A percentile compares a stretch with the other conserved stretches of the same genome.
Conservation (phyloP, 2,797 vertebrate genomes). For the Monodelphis domestica region DNA sequence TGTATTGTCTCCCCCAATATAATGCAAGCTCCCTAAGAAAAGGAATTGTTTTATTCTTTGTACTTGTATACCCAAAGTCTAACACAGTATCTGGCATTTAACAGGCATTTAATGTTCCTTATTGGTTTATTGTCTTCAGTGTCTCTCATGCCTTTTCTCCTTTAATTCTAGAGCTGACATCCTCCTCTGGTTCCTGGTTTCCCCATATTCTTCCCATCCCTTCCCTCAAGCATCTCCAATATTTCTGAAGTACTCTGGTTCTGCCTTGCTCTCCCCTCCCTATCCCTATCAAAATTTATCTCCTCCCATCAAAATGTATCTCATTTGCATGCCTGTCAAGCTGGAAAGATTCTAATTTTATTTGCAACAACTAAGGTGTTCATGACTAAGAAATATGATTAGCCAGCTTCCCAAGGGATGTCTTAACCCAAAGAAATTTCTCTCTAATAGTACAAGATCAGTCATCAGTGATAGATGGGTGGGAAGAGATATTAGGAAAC, state of each 20-base stretch:
- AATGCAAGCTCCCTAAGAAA: not conserved
- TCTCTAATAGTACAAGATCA: not conserved
- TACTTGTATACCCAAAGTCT: not conserved
- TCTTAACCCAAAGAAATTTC: not conserved
- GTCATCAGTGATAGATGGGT: not conserved
- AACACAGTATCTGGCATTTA: not conserved
- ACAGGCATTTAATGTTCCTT: not conserved
- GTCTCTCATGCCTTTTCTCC: not conserved
- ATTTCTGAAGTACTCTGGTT: not conserved
- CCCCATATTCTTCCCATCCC: not conserved
- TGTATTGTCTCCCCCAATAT: not conserved
- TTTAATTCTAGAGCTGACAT: not conserved
- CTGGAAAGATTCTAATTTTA: not conserved
- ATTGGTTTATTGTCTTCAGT: not conserved
- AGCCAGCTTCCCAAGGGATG: not conserved
- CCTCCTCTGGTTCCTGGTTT: not conserved
- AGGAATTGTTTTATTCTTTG: not conserved
- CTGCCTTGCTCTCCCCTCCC: not conserved
- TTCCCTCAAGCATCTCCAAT: not conserved
- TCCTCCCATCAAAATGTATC: not conserved
- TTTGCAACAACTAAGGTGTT: slow-evolving; percentile 23
- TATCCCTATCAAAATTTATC: not conserved
- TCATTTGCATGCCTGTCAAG: not conserved
- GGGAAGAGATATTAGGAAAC: not conserved
- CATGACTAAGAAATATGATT: not conserved